Evolutionary conservation across 2,888 invertebrate species (phyloP).

Genomic region (Acanthosepion esculentum): DNA sequence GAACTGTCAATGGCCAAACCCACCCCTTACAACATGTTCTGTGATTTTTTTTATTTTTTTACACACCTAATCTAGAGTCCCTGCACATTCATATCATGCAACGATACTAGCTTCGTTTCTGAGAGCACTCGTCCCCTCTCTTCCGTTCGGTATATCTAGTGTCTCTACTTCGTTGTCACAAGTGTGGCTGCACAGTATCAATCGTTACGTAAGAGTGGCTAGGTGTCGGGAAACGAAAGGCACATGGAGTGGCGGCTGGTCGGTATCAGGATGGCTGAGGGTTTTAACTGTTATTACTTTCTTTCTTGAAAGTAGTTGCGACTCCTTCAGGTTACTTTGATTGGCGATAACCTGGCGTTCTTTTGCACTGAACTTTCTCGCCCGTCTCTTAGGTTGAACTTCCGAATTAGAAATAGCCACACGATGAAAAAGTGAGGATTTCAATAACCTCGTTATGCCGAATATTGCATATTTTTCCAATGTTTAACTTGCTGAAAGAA

Average conservation of each 20-base stretch:
- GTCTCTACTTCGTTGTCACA: too few species aligned
- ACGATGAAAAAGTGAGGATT: neutral
- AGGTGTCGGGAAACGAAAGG: neutral
- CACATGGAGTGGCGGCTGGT: neutral
- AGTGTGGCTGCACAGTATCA: too few species aligned
- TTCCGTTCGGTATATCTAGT: neutral
- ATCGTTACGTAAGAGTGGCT: too few species aligned
- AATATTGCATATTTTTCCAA: too few species aligned
- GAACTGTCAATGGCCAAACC: neutral
- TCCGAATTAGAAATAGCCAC: neutral
- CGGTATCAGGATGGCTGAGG: neutral
- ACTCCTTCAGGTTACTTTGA: neutral
- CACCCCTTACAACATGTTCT: neutral
- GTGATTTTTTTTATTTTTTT: neutral
- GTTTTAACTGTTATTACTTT: neutral
- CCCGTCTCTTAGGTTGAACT: too few species aligned
- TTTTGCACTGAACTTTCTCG: too few species aligned
- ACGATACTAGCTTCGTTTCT: neutral
- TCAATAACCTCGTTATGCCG: too few species aligned
- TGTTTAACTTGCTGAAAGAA: too few species aligned
- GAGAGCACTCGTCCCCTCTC: neutral
- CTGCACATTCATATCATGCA: neutral
- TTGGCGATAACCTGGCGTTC: neutral
- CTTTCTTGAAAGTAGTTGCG: neutral
- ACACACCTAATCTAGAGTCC: neutral